Base-by-base conservation (phyloP, 53 echinoderm and acorn worm species). In the Antedon mediterranea region DNA sequence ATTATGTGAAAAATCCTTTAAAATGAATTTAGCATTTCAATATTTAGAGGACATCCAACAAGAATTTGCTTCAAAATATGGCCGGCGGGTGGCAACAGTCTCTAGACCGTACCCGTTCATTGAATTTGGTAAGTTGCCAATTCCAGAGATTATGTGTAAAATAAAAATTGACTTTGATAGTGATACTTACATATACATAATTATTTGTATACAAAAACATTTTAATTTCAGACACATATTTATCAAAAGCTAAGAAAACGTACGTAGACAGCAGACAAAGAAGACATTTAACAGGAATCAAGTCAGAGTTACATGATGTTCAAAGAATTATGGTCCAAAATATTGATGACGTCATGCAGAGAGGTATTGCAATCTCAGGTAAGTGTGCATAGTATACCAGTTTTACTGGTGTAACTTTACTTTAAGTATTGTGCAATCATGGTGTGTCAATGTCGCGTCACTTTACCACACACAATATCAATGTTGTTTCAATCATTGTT, bases 291-390 rank as follows among this genome's bases (percentile, higher is more conserved):
- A 34, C 82, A 15, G 80, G 87, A 70, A 89, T 95, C 81, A 95
- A 95, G 88, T 84, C 85, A 78, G 97, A 95, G 72, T 81, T 95
- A 28, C 97, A 95, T 75, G 97, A 89, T 81, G 97, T 95, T 31
- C 97, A 95, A 74, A 91, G 91, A 79, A 95, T 95, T 32, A 95
- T 95, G 97, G 97, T 95, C 30, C 92, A 92, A 85, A 95, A 95
- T 81, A 95, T 95, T 43, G 97, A 95, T 83, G 97, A 95, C 80
- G 97, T 95, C 87, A 91, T 95, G 91, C 89, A 91, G 76, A 92
- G 97, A 72, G 97, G 97, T 0, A 88, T 95, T 29, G 89, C 89
- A 41, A 32, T 95, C 11, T 89, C 89, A 89, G 97, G 97, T 95
- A 42, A 28, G 86, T 37, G n/a, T n/a, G n/a, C n/a, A n/a, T n/a